Base-by-base conservation (phyloP, 2,888 invertebrate species). In the Agrotis segetum region DNA sequence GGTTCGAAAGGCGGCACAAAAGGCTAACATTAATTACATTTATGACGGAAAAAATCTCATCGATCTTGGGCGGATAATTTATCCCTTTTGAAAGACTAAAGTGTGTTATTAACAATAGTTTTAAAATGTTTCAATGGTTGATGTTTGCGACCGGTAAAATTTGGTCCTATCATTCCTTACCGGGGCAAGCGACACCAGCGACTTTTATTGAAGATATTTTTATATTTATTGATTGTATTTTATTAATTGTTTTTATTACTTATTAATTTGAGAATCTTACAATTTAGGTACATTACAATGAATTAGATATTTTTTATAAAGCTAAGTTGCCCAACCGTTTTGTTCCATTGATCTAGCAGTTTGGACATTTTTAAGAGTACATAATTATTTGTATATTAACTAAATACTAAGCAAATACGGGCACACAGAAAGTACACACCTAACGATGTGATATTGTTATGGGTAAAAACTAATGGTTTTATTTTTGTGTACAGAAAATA, bases 111-210 rank as follows among this genome's bases (percentile, higher is more conserved):
- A 90, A 90, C 88, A 89, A 86, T 86, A 87, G 79, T 85, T 84
- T 82, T 83, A 84, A 84, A 84, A 82, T 81, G 75, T 84, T 86
- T 87, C 78, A 89, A 83, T 87, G 85, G 92, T 83, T 71, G 81
- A 89, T 77, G 74, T 89, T 92, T 94, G 96, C 96, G 96, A 96
- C 91, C 93, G 96, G 96, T 96, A 96, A 96, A 96, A 94, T 95
- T 96, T 96, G 96, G 96, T 96, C 96, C 93, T 96, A 97, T 97
- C 97, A 97, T 97, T 97, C 97, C 97, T 96, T 96, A 96, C 96
- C 96, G 95, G 95, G 96, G 95, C 95, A 89, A 88, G 81, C 71
- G 78, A 90, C 55, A 76, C 88, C 82, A 90, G 87, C 84, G 81
- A 77, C 82, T 82, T 89, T 89, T 89, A 85, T 87, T 89, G 77